Percentiles rank a stretch among this genome's conserved stretches.
Evolutionary conservation across 2,888 invertebrate genomes (phyloP).

Genomic region (Aleiodes testaceus): DNA sequence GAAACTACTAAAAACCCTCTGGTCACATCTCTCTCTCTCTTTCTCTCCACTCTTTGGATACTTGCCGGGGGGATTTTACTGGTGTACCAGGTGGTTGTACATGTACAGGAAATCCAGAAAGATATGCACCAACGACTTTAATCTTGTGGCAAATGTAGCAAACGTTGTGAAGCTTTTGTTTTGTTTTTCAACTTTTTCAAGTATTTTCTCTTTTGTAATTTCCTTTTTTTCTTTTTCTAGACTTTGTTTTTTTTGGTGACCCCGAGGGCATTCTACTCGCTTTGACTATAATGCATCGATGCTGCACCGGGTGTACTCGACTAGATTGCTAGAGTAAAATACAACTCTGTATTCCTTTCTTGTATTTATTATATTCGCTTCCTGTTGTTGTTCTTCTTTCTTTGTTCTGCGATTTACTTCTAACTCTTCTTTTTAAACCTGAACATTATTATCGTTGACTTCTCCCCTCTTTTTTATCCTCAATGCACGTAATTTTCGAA

Average conservation of each 20-base stretch:
- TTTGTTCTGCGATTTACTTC: not conserved
- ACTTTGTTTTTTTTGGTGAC: conserved; percentile 12
- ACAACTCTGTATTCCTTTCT: conserved; percentile 23
- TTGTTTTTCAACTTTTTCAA: not conserved
- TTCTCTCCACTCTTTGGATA: not conserved
- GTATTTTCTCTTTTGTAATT: not conserved
- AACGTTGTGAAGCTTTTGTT: not conserved
- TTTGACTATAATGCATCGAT: conserved; percentile 43
- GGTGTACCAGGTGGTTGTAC: conserved; percentile 18
- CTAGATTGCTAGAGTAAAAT: conserved; percentile 42
- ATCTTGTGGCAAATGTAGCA: conserved; percentile 35
- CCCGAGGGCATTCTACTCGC: conserved; percentile 22
- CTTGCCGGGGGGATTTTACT: conserved; percentile 4
- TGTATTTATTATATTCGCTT: conserved; percentile 19
- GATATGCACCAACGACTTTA: conserved; percentile 42
- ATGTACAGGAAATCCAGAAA: conserved; percentile 38
- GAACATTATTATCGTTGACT: not conserved
- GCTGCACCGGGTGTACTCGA: conserved; percentile 38
- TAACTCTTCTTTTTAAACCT: not conserved
- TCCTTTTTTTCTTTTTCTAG: conserved; percentile 3
- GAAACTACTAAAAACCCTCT: conserved; percentile 10
- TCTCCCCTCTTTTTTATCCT: no score
- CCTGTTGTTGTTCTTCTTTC: not conserved
- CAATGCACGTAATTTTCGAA: no score
- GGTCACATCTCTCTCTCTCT: not conserved